Conservation (phyloP, 2,113 vertebrate genomes). For the Vulpes lagopus region DNA sequence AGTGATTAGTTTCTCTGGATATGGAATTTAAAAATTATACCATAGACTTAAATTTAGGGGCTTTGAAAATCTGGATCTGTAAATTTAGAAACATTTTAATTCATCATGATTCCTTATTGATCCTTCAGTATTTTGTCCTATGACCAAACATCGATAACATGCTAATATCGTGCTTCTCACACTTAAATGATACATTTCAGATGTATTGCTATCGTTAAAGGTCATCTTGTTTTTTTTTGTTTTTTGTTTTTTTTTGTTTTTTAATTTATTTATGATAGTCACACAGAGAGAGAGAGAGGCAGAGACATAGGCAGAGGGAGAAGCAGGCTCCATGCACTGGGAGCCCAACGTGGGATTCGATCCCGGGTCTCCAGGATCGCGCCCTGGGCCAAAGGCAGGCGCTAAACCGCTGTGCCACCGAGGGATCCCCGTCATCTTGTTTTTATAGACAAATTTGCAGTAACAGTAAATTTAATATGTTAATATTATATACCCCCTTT, state of each 20-base stretch:
- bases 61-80: not conserved
- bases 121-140: not conserved
- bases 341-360: too few species aligned
- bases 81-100: conserved; percentile 32
- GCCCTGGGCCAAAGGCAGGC: too few species aligned
- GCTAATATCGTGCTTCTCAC: not conserved
- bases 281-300: too few species aligned
- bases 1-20: not conserved
- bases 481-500: not conserved
- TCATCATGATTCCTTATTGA: not conserved
- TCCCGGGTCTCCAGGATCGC: too few species aligned
- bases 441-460: not conserved
- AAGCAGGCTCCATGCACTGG: too few species aligned
- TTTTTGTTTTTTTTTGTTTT: too few species aligned
- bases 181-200: not conserved
- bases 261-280: too few species aligned
- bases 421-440: not conserved
- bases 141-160: not conserved
- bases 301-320: too few species aligned
- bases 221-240: not conserved
- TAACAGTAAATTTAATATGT: not conserved
- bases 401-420: too few species aligned
- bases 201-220: not conserved
- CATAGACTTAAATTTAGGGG: not conserved
- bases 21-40: not conserved